Base-by-base conservation (phyloP, 2,888 invertebrate genomes). In the Clistopyga incitator region DNA sequence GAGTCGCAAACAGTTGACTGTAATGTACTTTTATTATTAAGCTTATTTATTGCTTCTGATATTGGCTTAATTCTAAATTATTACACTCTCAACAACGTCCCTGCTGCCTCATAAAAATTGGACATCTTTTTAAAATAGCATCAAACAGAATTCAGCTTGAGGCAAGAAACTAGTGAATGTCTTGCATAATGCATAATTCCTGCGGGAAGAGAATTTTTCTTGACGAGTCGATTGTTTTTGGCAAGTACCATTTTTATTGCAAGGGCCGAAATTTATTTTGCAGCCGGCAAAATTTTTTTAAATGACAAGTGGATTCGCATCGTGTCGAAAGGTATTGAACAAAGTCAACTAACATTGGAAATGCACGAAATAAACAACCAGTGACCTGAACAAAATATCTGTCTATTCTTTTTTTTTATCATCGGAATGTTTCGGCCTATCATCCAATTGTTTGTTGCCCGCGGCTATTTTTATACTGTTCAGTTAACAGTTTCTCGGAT, bases 361-460 rank as follows among this genome's bases (percentile, higher is more conserved):
- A 25, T 25, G 11, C 13, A 56, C 15, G 4, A 23, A 56, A 25
- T 23, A 2, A 13, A 25, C 13, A 25, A 56, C 25, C 4, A 25
- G 20, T 34, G 34, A 61, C 18, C 59, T 34, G 10, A n/a, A 61
- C 18, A 18, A 64, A 38, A 6, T 42, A 18, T 64, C 38, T 64
- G 18, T 20, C 20, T 38, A 20, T 13, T 18, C n/a, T 18, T n/a
- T 38, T 18, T 15, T 13, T 20, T 68, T 20, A 38, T n/a, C 52
- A 70, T 70, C 25, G 70, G 52, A 70, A 76, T 78, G 68, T 61
- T 78, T 54, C 67, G 50, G 68, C 78, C 68, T 85, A 64, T 81
- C 74, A 47, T 68, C 68, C 47, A 64, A 54, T 72, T 50, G 42
- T 50, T 71, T 56, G 56, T 47, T 8, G 65, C 76, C 65, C 3